Percentiles rank a stretch among this genome's conserved stretches.
Evolutionary conservation across 2,797 vertebrate species (phyloP).

Genomic region (Botia kubotai): DNA sequence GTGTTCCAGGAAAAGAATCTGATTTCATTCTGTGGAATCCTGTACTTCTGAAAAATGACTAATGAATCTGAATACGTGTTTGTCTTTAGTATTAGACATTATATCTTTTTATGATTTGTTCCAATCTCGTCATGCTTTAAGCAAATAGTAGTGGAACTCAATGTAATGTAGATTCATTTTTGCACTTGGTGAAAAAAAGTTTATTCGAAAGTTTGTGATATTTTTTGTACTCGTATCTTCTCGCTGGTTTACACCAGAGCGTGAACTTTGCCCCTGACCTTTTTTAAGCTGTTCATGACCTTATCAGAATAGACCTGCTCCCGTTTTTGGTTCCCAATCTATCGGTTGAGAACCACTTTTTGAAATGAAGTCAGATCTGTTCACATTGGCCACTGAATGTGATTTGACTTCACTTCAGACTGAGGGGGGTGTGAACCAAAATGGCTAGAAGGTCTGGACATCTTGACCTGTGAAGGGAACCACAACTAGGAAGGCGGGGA

Average conservation of each 20-base stretch:
- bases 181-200: neutral
- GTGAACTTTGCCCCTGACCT: neutral
- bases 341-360: no score
- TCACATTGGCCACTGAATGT: no score
- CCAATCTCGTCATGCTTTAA: neutral
- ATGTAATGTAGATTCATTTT: neutral
- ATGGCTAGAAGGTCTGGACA: no score
- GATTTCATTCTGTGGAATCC: neutral
- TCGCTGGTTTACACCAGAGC: neutral
- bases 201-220: no score
- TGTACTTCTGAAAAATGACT: constrained; percentile 7
- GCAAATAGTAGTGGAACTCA: neutral
- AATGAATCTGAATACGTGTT: neutral
- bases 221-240: neutral
- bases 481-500: neutral
- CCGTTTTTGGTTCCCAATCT: no score
- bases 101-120: neutral
- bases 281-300: no score
- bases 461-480: neutral
- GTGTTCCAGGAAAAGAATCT: neutral
- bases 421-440: no score
- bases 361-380: neutral
- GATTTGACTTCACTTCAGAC: no score
- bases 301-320: no score
- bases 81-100: neutral